Percentiles rank a stretch among this genome's conserved stretches.
Conservation (phyloP, 2,888 invertebrate species). For the Actias luna region DNA sequence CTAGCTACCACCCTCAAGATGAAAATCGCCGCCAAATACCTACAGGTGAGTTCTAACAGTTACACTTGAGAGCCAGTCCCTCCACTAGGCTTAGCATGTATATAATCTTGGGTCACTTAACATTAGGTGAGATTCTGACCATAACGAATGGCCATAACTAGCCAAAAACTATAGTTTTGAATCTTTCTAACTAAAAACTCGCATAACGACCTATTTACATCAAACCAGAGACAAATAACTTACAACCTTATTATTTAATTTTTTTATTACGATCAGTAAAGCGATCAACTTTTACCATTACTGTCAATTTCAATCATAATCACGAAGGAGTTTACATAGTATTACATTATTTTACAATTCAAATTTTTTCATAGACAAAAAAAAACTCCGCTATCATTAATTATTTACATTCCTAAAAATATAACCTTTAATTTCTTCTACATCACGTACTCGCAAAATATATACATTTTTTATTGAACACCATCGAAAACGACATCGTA, state of each 20-base stretch:
- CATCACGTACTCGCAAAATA: background rate
- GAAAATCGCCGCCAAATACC: no score
- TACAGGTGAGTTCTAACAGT: no score
- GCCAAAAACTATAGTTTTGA: background rate
- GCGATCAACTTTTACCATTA: conserved; percentile 28
- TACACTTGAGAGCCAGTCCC: no score
- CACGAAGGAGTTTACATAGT: conserved; percentile 55
- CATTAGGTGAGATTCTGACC: no score
- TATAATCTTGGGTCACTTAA: no score
- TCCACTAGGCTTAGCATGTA: no score
- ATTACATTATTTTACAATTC: no score
- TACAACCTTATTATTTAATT: conserved; percentile 59
- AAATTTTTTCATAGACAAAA: no score
- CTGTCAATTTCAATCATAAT: conserved; percentile 40
- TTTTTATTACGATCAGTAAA: conserved; percentile 58
- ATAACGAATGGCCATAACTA: no score
- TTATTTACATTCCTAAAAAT: background rate
- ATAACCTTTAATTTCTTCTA: background rate
- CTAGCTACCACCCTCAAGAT: no score
- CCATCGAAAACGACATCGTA: background rate
- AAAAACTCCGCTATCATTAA: no score
- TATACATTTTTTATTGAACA: background rate
- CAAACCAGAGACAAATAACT: conserved; percentile 48
- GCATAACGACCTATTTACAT: background rate
- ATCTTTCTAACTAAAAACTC: background rate